Conservation (phyloP, 1,140 invertebrate genomes). For the Proctacanthus coquilletti region DNA sequence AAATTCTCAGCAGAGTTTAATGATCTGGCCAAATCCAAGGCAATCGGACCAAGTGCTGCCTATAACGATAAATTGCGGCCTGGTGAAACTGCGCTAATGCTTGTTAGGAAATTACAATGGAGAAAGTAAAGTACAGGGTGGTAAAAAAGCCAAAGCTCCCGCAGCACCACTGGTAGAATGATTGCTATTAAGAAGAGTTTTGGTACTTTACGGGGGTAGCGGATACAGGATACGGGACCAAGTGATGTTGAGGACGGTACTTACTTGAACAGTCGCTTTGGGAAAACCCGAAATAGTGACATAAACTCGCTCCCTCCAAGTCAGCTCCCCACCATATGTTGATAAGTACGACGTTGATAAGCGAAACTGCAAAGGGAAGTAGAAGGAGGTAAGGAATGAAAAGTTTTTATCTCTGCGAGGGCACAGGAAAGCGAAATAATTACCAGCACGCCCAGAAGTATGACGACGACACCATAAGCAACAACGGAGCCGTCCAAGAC, state of each 20-base stretch:
- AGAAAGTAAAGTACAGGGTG: too few relatives aligned
- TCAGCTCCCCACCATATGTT: conserved; percentile 41
- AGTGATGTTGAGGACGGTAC: too few relatives aligned
- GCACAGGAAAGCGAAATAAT: too few relatives aligned
- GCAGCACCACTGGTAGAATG: too few relatives aligned
- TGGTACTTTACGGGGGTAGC: too few relatives aligned
- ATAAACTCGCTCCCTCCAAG: conserved; percentile 48
- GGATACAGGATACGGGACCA: too few relatives aligned
- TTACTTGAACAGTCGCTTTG: conserved; percentile 57
- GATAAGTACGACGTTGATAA: conserved; percentile 41
- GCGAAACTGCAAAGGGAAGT: conserved; percentile 31
- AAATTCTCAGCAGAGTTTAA: conserved; percentile 13
- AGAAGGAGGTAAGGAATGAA: conserved; percentile 4
- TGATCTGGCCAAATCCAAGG: conserved; percentile 39
- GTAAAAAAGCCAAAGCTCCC: too few relatives aligned
- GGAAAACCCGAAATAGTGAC: conserved; percentile 57
- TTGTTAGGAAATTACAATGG: too few relatives aligned
- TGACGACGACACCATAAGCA: conserved; percentile 33
- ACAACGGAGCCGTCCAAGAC: conserved; percentile 32
- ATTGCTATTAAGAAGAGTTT: too few relatives aligned
- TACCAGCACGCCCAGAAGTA: conserved; percentile 37
- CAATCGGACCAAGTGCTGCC: conserved; percentile 45
- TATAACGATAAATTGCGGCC: conserved; percentile 21
- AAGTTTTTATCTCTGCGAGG: too few relatives aligned
- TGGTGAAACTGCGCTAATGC: too few relatives aligned